These are phyloP conservation scores for Lycia hirtaria DNA, from an alignment of 2,888 invertebrate genomes.

Conservation along the genomic window DNA sequence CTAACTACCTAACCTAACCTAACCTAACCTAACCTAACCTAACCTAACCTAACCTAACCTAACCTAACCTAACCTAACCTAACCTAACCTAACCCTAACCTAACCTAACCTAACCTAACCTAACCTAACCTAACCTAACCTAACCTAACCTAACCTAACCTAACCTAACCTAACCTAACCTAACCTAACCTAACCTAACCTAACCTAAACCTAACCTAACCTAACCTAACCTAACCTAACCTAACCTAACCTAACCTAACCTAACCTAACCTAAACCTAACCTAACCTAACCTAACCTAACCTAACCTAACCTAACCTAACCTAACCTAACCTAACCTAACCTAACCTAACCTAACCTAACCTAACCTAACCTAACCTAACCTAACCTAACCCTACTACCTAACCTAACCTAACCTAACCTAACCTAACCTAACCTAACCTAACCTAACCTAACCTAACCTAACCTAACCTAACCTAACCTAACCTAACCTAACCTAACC, in stretches of 20 bases:
- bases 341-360: constrained; percentile 42
- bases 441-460: constrained; percentile 43
- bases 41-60: constrained; percentile 5
- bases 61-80: constrained; percentile 5
- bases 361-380: constrained; percentile 44
- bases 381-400: constrained; percentile 44
- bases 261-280: constrained; percentile 30
- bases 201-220: constrained; percentile 6
- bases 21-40: constrained; percentile 4
- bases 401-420: constrained; percentile 42
- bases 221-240: constrained; percentile 7
- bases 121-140: constrained; percentile 4
- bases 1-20: background rate
- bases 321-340: constrained; percentile 47
- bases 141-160: constrained; percentile 1
- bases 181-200: constrained; percentile 2
- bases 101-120: background rate
- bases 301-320: constrained; percentile 48
- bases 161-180: constrained; percentile 3
- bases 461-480: constrained; percentile 46
- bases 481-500: constrained; percentile 45
- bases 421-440: constrained; percentile 34
- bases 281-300: constrained; percentile 41
- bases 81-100: constrained; percentile 3
- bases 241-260: constrained; percentile 4